Percentiles rank a stretch among this genome's conserved stretches.
These are phyloP conservation scores for Pristionchus maxplancki DNA, from an alignment of 2,888 invertebrate genomes.

Conservation along the genomic window DNA sequence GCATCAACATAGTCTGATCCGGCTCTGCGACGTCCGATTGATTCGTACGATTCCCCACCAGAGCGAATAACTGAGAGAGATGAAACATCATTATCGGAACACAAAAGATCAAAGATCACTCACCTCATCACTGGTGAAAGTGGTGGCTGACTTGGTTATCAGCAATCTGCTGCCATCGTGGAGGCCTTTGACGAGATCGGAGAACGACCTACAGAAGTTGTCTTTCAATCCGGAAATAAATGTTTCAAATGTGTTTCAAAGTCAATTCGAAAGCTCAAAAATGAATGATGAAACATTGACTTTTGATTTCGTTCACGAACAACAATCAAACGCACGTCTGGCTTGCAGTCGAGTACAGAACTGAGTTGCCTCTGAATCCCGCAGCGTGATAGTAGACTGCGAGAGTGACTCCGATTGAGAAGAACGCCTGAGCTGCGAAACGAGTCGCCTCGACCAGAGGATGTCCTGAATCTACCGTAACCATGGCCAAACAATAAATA, in stretches of 20 bases:
- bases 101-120: not conserved
- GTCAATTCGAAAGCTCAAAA: not conserved
- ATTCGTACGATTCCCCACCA: constrained; percentile 9
- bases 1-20: not conserved
- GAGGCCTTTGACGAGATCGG: not conserved
- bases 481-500: not conserved
- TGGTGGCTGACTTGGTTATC: constrained; percentile 13
- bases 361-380: constrained; percentile 9
- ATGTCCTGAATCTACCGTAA: not conserved
- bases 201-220: not conserved
- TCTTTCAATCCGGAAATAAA: too few relatives aligned
- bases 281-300: not conserved
- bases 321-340: constrained; percentile 22
- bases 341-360: not conserved
- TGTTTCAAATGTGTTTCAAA: not conserved
- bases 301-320: too few relatives aligned
- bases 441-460: not conserved
- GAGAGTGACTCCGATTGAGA: not conserved
- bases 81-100: too few relatives aligned
- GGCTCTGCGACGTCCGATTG: constrained; percentile 27
- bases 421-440: not conserved
- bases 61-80: not conserved
- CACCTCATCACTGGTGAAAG: constrained; percentile 10
- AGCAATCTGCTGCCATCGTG: not conserved
- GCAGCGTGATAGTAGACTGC: constrained; percentile 19